These are phyloP conservation scores for Hylaeus volcanicus DNA, from an alignment of 1,140 invertebrate genomes.

Conservation along the genomic window DNA sequence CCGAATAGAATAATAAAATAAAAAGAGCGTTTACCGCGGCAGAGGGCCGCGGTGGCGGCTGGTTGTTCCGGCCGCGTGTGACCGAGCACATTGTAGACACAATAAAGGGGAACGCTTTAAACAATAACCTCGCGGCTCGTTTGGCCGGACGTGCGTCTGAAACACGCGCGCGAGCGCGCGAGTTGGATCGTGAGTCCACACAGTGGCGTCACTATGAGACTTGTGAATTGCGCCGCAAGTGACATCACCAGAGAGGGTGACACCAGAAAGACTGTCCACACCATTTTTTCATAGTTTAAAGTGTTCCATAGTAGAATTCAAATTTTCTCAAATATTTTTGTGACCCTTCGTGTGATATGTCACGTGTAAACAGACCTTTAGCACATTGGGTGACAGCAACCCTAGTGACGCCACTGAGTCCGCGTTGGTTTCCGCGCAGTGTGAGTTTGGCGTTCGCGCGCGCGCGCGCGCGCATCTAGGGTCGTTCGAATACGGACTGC, in stretches of 20 bases:
- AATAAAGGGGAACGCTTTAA: constrained; percentile 74
- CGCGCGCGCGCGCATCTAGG: constrained; percentile 19
- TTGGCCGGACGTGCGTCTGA: constrained; percentile 73
- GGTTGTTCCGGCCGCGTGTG: constrained; percentile 62
- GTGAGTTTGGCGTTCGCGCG: background rate
- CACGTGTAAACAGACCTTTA: too few species aligned
- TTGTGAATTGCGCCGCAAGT: too few species aligned
- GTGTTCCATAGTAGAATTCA: too few species aligned
- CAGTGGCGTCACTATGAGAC: too few species aligned
- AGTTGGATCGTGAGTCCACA: constrained; percentile 39
- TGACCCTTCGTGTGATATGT: too few species aligned
- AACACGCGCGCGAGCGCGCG: constrained; percentile 53
- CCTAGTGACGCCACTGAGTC: too few species aligned
- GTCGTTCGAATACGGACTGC: constrained; percentile 67
- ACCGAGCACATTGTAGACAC: constrained; percentile 68
- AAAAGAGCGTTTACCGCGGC: constrained; percentile 52
- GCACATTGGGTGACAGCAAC: too few species aligned
- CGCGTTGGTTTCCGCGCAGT: background rate
- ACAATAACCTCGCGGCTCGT: constrained; percentile 69
- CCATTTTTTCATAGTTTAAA: too few species aligned
- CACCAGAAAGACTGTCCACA: too few species aligned
- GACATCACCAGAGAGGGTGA: too few species aligned
- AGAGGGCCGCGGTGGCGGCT: constrained; percentile 23
- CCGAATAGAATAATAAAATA: constrained; percentile 47
- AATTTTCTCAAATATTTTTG: too few species aligned